Conservation (phyloP, 2,888 invertebrate species). For the Iphiclides podalirius region DNA sequence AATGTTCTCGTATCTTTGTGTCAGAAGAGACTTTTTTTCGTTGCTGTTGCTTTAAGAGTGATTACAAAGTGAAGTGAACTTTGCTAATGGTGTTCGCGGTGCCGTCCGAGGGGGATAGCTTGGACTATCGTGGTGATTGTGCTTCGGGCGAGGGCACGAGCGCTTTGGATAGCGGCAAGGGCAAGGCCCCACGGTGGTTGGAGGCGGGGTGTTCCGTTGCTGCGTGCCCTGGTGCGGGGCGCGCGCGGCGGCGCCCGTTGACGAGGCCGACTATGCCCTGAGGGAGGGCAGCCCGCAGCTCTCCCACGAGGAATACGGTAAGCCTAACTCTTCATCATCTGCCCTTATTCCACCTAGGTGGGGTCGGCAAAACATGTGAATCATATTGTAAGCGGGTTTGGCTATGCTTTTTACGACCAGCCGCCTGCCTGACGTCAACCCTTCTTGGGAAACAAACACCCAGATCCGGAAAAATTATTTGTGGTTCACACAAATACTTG, state of each 20-base stretch:
- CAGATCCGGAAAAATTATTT: no score
- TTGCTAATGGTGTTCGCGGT: constrained; percentile 31
- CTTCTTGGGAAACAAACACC: no score
- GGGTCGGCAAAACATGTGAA: no score
- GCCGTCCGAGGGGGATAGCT: constrained; percentile 33
- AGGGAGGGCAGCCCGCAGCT: constrained; percentile 67
- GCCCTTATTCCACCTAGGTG: no score
- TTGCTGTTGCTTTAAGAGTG: no score
- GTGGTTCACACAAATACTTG: no score
- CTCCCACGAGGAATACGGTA: constrained; percentile 60
- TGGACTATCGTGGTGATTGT: constrained; percentile 40
- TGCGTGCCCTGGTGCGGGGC: constrained; percentile 90
- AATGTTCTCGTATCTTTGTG: constrained; percentile 6
- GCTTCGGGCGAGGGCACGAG: constrained; percentile 66
- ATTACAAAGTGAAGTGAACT: constrained; percentile 19
- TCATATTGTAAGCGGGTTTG: no score
- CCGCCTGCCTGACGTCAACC: no score
- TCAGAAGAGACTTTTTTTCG: no score
- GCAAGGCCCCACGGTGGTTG: constrained; percentile 83
- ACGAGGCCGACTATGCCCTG: constrained; percentile 77
- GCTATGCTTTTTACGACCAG: no score
- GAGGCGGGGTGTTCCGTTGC: constrained; percentile 90
- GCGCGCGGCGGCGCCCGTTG: constrained; percentile 84
- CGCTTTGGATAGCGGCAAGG: constrained; percentile 64
- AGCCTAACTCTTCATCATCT: constrained; percentile 41